phyloP scores from a whole-genome alignment of 2,888 invertebrate species.

The Chrysolina oricalcia region DNA sequence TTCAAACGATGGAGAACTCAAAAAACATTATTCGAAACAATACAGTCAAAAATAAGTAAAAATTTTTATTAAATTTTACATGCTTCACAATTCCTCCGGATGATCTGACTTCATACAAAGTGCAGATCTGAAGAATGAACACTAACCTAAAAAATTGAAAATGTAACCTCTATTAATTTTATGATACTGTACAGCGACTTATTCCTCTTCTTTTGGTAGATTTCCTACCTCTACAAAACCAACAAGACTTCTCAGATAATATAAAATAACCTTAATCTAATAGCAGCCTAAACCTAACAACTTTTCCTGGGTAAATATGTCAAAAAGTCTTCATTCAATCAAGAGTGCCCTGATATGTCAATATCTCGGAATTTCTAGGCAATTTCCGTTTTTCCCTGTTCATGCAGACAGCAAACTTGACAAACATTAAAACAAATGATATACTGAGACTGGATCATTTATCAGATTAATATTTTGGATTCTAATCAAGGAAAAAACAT shows the following conservation, averaged over 20 bases:
- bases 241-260: slow-evolving; percentile 1
- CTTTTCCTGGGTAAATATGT: background rate
- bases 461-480: too few species aligned
- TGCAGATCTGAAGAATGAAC: background rate
- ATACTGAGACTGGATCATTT: too few species aligned
- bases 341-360: too few species aligned
- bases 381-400: background rate
- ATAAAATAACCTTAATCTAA: slow-evolving; percentile 18
- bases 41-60: background rate
- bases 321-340: too few species aligned
- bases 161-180: slow-evolving; percentile 14
- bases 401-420: background rate
- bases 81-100: background rate
- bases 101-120: background rate
- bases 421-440: too few species aligned
- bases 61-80: too few species aligned
- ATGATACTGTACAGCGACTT: slow-evolving; percentile 1
- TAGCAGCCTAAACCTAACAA: background rate
- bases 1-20: background rate
- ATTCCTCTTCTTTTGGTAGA: background rate
- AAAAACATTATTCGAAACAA: background rate
- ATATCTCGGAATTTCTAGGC: background rate
- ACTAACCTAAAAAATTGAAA: background rate
- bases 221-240: background rate
- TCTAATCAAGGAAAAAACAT: background rate